phyloP scores from a whole-genome alignment of 2,888 invertebrate genomes.

The Homarus gammarus region DNA sequence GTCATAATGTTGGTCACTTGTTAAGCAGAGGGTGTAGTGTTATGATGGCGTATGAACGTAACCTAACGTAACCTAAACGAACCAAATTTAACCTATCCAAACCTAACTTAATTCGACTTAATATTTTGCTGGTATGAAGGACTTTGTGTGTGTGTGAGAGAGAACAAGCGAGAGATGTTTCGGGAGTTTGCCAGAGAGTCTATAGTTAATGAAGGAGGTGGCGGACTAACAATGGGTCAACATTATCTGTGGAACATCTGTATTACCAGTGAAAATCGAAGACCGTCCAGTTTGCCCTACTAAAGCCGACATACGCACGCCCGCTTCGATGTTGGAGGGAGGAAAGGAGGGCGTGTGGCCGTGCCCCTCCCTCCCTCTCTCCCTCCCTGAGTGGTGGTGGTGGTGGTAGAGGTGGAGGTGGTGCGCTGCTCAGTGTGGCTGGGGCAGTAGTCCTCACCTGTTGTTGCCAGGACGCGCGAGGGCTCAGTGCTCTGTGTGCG shows the following conservation, averaged over 20 bases:
- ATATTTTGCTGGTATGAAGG: no score
- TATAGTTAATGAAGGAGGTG: not conserved
- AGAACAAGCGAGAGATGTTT: no score
- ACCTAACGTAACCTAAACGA: no score
- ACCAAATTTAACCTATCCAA: no score
- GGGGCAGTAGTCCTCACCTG: slow-evolving; percentile 8
- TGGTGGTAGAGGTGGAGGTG: not conserved
- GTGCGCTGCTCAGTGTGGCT: not conserved
- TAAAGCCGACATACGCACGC: slow-evolving; percentile 8
- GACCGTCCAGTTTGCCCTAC: not conserved
- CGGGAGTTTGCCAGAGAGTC: no score
- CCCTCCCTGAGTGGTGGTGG: not conserved
- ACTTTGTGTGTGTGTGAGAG: no score
- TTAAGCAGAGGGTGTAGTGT: no score
- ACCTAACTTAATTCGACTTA: no score
- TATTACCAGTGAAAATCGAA: not conserved
- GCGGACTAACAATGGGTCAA: not conserved
- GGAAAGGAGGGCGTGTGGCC: not conserved
- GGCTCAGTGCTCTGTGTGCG: not conserved
- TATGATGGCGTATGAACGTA: no score
- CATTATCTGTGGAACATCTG: not conserved
- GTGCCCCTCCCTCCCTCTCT: not conserved
- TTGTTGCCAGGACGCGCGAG: not conserved
- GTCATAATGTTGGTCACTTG: no score
- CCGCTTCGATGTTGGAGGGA: not conserved